phyloP scores from a whole-genome alignment of 2,113 vertebrate genomes.

The Agelaius phoeniceus region DNA sequence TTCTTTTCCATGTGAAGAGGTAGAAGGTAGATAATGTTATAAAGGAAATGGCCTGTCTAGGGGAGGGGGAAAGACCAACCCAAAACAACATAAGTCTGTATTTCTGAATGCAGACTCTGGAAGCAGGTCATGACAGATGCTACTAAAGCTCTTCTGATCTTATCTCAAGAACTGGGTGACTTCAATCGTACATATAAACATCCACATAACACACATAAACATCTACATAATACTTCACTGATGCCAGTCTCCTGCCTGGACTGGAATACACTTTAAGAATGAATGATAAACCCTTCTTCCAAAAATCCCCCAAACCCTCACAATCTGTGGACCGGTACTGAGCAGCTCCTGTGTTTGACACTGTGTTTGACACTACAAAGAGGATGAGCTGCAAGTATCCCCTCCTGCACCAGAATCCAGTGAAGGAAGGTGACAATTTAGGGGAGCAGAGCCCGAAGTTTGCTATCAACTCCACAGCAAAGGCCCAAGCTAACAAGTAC shows the following conservation, averaged over 20 bases:
- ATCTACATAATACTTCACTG: not conserved
- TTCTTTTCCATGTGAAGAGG: constrained; percentile 12
- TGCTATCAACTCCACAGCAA: not conserved
- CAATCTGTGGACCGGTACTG: not conserved
- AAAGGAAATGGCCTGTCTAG: constrained; percentile 25
- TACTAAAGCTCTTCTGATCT: constrained; percentile 42
- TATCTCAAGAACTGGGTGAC: constrained; percentile 22
- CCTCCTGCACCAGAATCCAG: not conserved
- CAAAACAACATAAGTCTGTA: not conserved
- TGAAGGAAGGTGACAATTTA: not conserved
- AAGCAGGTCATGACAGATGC: constrained; percentile 46
- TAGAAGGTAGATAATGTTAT: constrained; percentile 62
- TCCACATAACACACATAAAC: not conserved
- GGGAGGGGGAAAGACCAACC: not conserved
- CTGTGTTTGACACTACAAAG: not conserved
- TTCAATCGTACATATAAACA: constrained; percentile 29
- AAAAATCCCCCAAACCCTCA: not conserved
- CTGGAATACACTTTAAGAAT: not conserved
- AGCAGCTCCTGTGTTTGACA: not conserved
- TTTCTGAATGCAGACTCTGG: constrained; percentile 38
- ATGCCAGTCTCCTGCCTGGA: constrained; percentile 41
- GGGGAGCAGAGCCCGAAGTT: not conserved
- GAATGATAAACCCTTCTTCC: not conserved
- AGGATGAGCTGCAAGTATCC: not conserved
- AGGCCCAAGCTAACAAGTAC: not conserved